Base-by-base conservation (phyloP, 2,797 vertebrate species). In the Chelon auratus region DNA sequence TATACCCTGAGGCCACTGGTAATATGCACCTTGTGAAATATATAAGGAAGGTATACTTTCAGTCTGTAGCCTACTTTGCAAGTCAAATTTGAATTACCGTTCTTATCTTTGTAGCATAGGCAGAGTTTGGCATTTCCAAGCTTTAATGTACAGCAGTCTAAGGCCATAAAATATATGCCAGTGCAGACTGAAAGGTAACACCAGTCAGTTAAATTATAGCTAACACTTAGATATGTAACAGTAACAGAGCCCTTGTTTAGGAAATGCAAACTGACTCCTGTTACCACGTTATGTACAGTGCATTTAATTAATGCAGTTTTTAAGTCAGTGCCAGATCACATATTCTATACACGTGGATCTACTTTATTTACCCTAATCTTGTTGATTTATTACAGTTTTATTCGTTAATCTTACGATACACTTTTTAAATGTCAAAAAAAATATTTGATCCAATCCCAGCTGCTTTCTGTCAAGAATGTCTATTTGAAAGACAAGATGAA, bases 371-470 rank as follows among this genome's bases (percentile, higher is more conserved):
- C 30, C 5, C 6, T 33, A 33, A 40, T 40, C 10, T 40, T 40
- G 9, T 13, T 40, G 39, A 43, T 11, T 17, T 43, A 43, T 13
- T 43, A 4, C 14, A 15, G 14, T 43, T 12, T 43, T 43, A 4
- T 43, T 43, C 14, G 45, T n/a, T 26, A 62, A n/a, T 66, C 51
- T 55, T 24, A n/a, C 24, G 15, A 70, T 43, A 5, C 20, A 51
- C 11, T 67, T 76, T 58, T 57, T 55, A 81, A 87, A 89, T 80
- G 70, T 69, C 68, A 79, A 42, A 67, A 77, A 47, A 74, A 33
- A 13, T 6, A 51, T 18, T 78, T 55, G 8, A 68, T 70, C 60
- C 58, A 18, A 68, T 70, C 60, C 58, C 18, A 54, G 43, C 68
- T 36, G 37, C 48, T 77, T 59, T 75, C 17, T 1, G 43, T 78